Evolutionary conservation across 2,113 vertebrate species (phyloP), one percentile per base, ranked within the genome.

Genomic region (Lepidothrix coronata): DNA sequence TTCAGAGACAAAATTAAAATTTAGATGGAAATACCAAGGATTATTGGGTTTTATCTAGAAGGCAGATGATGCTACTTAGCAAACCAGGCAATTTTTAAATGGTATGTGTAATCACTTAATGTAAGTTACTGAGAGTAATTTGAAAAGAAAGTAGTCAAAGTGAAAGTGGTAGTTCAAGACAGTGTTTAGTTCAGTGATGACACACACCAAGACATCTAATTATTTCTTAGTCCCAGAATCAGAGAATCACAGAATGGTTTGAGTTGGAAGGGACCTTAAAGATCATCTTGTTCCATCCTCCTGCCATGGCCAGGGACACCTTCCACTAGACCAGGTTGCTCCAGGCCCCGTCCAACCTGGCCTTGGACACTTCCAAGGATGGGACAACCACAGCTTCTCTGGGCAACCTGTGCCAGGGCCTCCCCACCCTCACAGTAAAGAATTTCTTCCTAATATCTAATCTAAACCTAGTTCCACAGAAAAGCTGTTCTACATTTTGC

Each of bases 21-120:
- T 94, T 85, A 90, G 71, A 75, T 93, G 91, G 58, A 91, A 93
- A 88, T n/a, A 80, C 49, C 71, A 70, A 70, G 54, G 51, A 35
- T 93, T 94, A 91, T 65, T 90, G 59, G 6, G 11, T 96, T 95
- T 83, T 90, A 85, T 78, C 90, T 82, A 91, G 91, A 85, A 96
- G 82, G 85, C 49, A 85, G 78, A 76, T 58, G 63, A 88, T 51
- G 61, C 52, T 89, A 27, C 70, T 33, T 59, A 89, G 67, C 68
- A 91, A 93, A 77, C 43, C 55, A 81, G 48, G 48, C 20, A 6
- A 77, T 55, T 31, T 85, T 96, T 35, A 91, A 95, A 87, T 51
- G 1, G 0, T 65, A 31, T 22, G 33, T 82, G 80, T 89, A 88
- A 81, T 80, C 68, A 76, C 91, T 92, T 91, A 88, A 89, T 71